These are phyloP conservation scores for Pseudopipra pipra DNA, from an alignment of 2,113 vertebrate genomes.

Conservation along the genomic window DNA sequence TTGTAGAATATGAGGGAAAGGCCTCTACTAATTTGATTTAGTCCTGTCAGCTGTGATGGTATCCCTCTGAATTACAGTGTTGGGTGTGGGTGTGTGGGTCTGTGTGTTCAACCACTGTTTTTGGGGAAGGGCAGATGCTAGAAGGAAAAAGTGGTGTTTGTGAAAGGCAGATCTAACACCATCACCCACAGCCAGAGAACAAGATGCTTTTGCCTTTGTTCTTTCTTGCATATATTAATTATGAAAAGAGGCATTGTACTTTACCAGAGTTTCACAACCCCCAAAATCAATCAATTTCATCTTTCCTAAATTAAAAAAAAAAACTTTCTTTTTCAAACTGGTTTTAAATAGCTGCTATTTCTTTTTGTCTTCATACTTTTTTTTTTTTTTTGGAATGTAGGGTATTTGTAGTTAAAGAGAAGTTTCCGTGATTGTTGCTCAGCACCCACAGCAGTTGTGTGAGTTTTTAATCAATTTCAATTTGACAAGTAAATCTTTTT, in stretches of 20 bases:
- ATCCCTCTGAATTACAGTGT: not conserved
- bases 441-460: not conserved
- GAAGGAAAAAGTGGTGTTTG: not conserved
- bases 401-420: not conserved
- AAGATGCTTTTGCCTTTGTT: not conserved
- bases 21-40: not conserved
- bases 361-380: not conserved
- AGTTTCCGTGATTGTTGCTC: not conserved
- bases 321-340: not conserved
- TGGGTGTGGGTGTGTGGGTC: not conserved
- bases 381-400: not conserved
- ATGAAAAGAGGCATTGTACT: not conserved
- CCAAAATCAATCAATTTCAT: not conserved
- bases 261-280: not conserved
- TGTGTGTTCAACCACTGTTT: not conserved
- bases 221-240: not conserved
- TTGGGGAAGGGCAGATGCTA: not conserved
- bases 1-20: fast-evolving
- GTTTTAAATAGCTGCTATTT: not conserved
- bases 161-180: not conserved
- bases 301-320: not conserved
- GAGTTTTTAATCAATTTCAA: not conserved
- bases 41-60: not conserved
- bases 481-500: not conserved
- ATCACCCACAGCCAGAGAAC: not conserved